These are phyloP conservation scores for Iselma pallidipennis DNA, from an alignment of 2,888 invertebrate genomes.

Conservation along the genomic window DNA sequence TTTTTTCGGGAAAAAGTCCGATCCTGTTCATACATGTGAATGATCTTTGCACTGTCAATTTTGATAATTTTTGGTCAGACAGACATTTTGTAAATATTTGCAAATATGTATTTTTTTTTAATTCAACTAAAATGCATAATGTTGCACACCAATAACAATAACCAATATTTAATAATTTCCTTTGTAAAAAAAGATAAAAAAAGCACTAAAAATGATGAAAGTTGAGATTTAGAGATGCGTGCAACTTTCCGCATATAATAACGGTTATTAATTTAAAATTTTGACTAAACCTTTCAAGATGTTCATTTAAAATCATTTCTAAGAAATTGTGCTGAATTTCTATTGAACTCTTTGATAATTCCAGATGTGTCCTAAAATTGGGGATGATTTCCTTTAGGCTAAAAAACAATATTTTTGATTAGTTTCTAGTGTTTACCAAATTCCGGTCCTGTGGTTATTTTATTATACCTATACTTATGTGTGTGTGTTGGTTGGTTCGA, in stretches of 20 bases:
- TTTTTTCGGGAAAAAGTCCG: no score
- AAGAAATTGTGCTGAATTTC: not conserved
- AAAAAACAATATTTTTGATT: not conserved
- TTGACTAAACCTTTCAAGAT: no score
- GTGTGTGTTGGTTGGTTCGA: not conserved
- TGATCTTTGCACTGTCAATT: not conserved
- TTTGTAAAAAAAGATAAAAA: no score
- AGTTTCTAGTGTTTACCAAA: not conserved
- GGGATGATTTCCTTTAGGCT: not conserved
- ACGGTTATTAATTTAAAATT: no score
- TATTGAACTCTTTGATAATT: not conserved
- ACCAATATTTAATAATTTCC: no score
- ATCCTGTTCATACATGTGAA: not conserved
- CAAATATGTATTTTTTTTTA: no score
- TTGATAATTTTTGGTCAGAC: not conserved
- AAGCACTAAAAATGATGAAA: no score
- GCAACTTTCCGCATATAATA: no score
- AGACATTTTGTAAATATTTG: slow-evolving; percentile 1
- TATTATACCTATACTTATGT: not conserved
- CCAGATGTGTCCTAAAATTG: not conserved
- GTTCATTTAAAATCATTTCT: not conserved
- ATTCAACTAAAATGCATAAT: no score
- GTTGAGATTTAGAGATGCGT: no score
- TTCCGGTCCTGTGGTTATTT: slow-evolving; percentile 4
- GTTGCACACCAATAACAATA: no score